Evolutionary conservation across 2,797 vertebrate species (phyloP).

Genomic region (Micropoecilia bifurca): DNA sequence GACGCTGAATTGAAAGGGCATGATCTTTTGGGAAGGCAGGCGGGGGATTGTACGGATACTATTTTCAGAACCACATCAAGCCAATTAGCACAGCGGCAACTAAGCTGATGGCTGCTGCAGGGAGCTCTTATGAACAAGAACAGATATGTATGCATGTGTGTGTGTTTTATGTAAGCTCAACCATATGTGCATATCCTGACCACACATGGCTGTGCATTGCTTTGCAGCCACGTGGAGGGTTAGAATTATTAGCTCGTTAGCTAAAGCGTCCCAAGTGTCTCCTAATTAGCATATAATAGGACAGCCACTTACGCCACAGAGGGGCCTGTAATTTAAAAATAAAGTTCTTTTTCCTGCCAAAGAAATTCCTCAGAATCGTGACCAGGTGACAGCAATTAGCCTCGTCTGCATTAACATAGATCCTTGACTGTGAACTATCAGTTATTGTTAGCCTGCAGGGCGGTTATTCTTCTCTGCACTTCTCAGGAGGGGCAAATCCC

Average conservation of each 20-base stretch:
- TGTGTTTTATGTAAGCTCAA: constrained; percentile 46
- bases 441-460: constrained; percentile 65
- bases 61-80: constrained; percentile 77
- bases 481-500: constrained; percentile 26
- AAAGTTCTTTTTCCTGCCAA: constrained; percentile 73
- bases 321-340: constrained; percentile 75
- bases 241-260: constrained; percentile 81
- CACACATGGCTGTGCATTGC: constrained; percentile 40
- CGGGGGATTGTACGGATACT: constrained; percentile 62
- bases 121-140: constrained; percentile 35
- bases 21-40: constrained; percentile 70
- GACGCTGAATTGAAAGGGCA: constrained; percentile 70
- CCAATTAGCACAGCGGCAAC: constrained; percentile 76
- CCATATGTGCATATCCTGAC: constrained; percentile 62
- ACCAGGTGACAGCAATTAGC: constrained; percentile 70
- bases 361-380: constrained; percentile 68
- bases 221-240: constrained; percentile 60
- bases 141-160: constrained; percentile 19
- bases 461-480: constrained; percentile 19
- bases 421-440: constrained; percentile 69
- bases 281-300: constrained; percentile 83
- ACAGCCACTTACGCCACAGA: constrained; percentile 67
- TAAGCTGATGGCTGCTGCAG: constrained; percentile 68
- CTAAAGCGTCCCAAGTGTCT: constrained; percentile 75
- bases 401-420: constrained; percentile 65